Conservation (phyloP, 2,797 vertebrate genomes). For the Sarcophilus harrisii region DNA sequence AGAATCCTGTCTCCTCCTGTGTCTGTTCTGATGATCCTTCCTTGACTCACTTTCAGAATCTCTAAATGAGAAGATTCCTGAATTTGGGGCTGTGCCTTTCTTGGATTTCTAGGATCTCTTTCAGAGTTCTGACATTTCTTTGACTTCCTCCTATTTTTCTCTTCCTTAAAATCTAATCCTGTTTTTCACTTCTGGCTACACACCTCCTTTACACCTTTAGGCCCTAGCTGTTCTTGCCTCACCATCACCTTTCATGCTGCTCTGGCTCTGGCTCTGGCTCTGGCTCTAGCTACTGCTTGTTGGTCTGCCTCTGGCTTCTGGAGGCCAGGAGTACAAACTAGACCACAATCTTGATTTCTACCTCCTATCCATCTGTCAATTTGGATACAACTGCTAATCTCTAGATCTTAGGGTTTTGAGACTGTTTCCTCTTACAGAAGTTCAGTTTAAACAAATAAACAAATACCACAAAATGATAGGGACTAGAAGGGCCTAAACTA, state of each 20-base stretch:
- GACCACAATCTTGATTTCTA: background rate
- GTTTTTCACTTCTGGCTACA: background rate
- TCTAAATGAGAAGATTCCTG: constrained; percentile 44
- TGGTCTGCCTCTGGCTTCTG: too few relatives aligned
- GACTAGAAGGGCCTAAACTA: background rate
- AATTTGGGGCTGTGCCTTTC: constrained; percentile 13
- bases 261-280: too few relatives aligned
- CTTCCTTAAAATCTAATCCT: constrained; percentile 66
- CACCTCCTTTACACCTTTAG: background rate
- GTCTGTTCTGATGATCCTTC: constrained; percentile 24
- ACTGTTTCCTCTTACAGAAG: constrained; percentile 62
- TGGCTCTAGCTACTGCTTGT: too few relatives aligned
- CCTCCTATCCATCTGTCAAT: background rate
- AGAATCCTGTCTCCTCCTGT: constrained; percentile 73
- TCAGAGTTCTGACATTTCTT: constrained; percentile 63
- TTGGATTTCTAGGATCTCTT: constrained; percentile 61
- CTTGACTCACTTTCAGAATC: constrained; percentile 59
- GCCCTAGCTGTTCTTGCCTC: background rate
- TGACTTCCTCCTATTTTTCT: constrained; percentile 62
- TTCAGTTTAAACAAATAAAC: background rate
- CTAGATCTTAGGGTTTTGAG: background rate
- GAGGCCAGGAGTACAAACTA: background rate
- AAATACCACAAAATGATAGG: background rate
- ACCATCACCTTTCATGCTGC: too few relatives aligned
- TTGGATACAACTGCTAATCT: background rate